A percentile compares a stretch with the other conserved stretches of the same genome.
phyloP scores from a whole-genome alignment of 2,113 vertebrate species.

The Pygoscelis antarcticus region DNA sequence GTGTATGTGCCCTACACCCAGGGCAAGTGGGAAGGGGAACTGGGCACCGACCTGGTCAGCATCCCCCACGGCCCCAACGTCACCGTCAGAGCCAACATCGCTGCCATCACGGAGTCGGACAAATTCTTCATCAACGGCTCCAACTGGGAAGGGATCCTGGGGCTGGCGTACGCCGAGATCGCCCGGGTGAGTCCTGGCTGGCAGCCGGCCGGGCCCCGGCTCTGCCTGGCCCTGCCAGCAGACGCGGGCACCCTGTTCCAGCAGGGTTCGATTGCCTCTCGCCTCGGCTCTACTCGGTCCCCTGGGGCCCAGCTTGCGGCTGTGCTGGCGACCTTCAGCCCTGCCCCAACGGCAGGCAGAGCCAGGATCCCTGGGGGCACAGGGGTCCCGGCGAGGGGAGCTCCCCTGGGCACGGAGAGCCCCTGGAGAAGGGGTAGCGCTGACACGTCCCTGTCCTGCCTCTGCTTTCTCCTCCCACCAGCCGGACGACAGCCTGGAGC shows the following conservation, averaged over 20 bases:
- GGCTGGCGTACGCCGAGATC: constrained; percentile 94
- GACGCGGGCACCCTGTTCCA: background rate
- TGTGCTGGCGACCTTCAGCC: background rate
- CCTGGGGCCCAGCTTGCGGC: background rate
- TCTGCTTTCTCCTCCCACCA: constrained; percentile 42
- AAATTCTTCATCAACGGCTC: constrained; percentile 99
- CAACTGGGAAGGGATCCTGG: constrained; percentile 98
- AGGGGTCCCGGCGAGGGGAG: background rate
- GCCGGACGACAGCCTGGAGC: constrained; percentile 93
- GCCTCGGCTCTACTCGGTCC: background rate
- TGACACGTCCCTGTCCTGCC: background rate
- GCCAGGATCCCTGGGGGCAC: background rate
- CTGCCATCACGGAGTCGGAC: constrained; percentile 94
- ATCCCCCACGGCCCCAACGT: constrained; percentile 93
- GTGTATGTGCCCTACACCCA: constrained; percentile 98
- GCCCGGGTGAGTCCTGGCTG: constrained; percentile 82
- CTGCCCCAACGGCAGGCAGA: background rate
- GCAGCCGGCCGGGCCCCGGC: background rate
- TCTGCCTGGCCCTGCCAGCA: background rate
- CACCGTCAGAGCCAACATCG: constrained; percentile 93
- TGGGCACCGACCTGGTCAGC: constrained; percentile 94
- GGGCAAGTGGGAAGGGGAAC: constrained; percentile 97
- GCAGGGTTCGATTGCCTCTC: background rate
- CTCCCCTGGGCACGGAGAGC: background rate
- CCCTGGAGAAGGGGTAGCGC: background rate